Conservation (phyloP, 2,797 vertebrate species). For the Leptoclinus maculatus region DNA sequence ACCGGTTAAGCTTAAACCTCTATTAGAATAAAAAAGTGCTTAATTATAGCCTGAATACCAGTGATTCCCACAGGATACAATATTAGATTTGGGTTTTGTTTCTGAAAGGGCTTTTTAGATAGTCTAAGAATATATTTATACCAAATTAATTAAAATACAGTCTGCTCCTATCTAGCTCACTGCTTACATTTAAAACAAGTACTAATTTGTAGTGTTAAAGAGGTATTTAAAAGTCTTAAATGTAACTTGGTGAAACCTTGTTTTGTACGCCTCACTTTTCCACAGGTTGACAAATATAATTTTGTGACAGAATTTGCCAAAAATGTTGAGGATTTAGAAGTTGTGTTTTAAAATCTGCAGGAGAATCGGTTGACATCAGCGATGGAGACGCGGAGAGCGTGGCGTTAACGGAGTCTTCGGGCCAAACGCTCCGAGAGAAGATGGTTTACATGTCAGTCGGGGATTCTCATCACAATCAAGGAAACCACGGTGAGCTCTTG, state of each 20-base stretch:
- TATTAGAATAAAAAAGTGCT: not conserved
- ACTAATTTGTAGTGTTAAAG: not conserved
- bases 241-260: not conserved
- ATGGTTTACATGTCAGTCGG: slow-evolving; percentile 99
- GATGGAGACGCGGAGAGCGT: slow-evolving; percentile 93
- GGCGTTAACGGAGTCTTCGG: slow-evolving; percentile 89
- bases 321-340: not conserved
- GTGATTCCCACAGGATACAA: not conserved
- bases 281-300: not conserved
- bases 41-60: not conserved
- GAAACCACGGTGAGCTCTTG: slow-evolving; percentile 90
- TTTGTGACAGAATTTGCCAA: not conserved
- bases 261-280: not conserved
- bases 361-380: slow-evolving; percentile 96
- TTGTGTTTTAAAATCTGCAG: slow-evolving; percentile 71
- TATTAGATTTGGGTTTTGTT: not conserved
- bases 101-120: not conserved
- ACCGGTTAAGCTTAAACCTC: not conserved
- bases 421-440: slow-evolving; percentile 94
- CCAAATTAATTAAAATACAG: not conserved
- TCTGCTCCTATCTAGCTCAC: not conserved
- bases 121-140: not conserved
- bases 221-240: not conserved
- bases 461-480: slow-evolving; percentile 93
- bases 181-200: not conserved